Percentiles rank a stretch among this genome's conserved stretches.
phyloP scores from a whole-genome alignment of 64 coral and sea anemone species.

The Stylophora pistillata region DNA sequence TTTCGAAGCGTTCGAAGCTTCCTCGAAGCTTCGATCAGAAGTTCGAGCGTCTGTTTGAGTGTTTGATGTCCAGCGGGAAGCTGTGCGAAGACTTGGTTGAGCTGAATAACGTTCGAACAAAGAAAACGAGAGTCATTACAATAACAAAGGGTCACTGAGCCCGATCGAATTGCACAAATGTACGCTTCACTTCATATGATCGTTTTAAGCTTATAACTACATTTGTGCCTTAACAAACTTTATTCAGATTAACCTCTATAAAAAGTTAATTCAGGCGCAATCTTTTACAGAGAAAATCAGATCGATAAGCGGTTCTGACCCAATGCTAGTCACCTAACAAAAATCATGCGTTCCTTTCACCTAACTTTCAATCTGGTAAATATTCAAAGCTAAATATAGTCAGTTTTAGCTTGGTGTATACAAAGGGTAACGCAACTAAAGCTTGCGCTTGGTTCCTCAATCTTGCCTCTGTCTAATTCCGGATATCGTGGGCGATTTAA shows the following conservation, averaged over 20 bases:
- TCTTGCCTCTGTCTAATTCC: slow-evolving; percentile 14
- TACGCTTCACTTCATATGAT: slow-evolving; percentile 45
- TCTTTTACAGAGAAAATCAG: neutral
- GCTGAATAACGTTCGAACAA: slow-evolving; percentile 46
- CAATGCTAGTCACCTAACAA: slow-evolving; percentile 2
- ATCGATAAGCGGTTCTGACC: neutral
- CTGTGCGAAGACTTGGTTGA: slow-evolving; percentile 10
- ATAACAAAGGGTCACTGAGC: slow-evolving; percentile 51
- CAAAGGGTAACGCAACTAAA: slow-evolving; percentile 37
- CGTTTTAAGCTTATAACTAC: slow-evolving; percentile 15
- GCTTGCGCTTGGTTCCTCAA: neutral
- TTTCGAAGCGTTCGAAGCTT: slow-evolving; percentile 66
- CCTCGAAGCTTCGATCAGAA: slow-evolving; percentile 55
- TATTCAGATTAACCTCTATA: neutral
- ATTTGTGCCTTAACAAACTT: slow-evolving; percentile 14
- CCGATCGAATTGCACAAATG: slow-evolving; percentile 56
- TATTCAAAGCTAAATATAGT: slow-evolving; percentile 17
- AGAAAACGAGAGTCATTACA: slow-evolving; percentile 48
- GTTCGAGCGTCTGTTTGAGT: slow-evolving; percentile 17
- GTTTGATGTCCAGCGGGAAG: slow-evolving; percentile 6
- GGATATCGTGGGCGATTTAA: slow-evolving; percentile 51
- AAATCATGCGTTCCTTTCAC: slow-evolving; percentile 1
- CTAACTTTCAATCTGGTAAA: slow-evolving; percentile 23
- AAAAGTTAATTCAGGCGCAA: neutral
- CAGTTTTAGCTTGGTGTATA: slow-evolving; percentile 13